Conservation (phyloP, 2,888 invertebrate genomes). For the Caenorhabditis imperialis region DNA sequence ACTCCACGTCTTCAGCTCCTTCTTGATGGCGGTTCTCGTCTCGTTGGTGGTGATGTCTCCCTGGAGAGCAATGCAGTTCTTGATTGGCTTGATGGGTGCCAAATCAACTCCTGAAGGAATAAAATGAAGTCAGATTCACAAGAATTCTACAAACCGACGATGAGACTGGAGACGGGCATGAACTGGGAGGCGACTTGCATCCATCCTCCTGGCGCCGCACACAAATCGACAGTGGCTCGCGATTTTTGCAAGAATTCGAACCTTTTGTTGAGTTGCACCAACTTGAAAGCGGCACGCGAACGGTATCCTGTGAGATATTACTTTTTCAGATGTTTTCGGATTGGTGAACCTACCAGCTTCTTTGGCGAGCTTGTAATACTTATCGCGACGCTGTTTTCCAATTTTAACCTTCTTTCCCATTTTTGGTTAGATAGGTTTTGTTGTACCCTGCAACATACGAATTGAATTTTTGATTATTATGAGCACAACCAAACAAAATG, state of each 20-base stretch:
- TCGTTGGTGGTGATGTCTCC: constrained; percentile 97
- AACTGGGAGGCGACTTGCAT: constrained; percentile 95
- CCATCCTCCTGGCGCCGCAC: constrained; percentile 88
- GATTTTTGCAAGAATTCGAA: constrained; percentile 96
- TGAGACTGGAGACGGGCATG: constrained; percentile 85
- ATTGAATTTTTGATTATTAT: constrained; percentile 4
- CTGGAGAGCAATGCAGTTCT: constrained; percentile 89
- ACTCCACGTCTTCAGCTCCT: constrained; percentile 74
- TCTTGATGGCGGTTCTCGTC: constrained; percentile 72
- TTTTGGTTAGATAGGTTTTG: constrained; percentile 25
- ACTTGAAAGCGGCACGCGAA: constrained; percentile 98
- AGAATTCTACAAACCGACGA: constrained; percentile 81
- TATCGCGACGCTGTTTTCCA: constrained; percentile 98
- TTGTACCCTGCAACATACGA: constrained; percentile 23
- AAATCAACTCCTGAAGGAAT: constrained; percentile 87
- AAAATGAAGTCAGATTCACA: not conserved
- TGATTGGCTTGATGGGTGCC: constrained; percentile 91
- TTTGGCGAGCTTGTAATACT: constrained; percentile 97
- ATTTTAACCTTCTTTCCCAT: constrained; percentile 96
- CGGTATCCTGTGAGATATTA: constrained; percentile 86
- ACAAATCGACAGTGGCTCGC: constrained; percentile 95
- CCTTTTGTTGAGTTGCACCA: constrained; percentile 96
- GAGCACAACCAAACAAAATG: not conserved
- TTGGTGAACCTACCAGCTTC: constrained; percentile 86
- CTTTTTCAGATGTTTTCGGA: constrained; percentile 1